Conservation (phyloP, 2,113 vertebrate species). For the Microtus montanus region DNA sequence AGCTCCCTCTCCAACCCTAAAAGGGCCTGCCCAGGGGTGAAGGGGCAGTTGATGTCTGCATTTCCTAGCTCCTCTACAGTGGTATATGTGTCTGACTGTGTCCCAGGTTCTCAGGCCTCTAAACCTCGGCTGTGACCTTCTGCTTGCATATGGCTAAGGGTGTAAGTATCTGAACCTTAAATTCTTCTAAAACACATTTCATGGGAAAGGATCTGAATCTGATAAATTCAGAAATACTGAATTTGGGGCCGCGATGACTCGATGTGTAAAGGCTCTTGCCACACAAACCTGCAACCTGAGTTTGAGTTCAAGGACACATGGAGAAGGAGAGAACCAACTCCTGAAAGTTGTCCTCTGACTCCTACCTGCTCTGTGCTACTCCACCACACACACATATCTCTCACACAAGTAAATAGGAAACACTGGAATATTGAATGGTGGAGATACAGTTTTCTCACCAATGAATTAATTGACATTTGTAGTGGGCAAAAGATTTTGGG, state of each 20-base stretch:
- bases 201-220: constrained; percentile 9
- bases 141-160: background rate
- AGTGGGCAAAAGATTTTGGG: background rate
- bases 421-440: background rate
- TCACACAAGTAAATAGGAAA: background rate
- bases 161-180: background rate
- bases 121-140: background rate
- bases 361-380: background rate
- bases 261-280: background rate
- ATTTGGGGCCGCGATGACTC: background rate
- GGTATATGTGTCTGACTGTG: background rate
- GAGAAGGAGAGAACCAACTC: background rate
- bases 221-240: background rate
- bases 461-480: background rate
- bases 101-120: background rate
- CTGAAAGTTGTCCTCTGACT: background rate
- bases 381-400: background rate
- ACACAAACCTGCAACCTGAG: too few relatives aligned
- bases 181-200: constrained; percentile 17
- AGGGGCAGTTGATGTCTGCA: background rate
- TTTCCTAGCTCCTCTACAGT: background rate
- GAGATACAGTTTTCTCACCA: background rate
- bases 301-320: background rate
- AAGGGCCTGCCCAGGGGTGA: background rate
- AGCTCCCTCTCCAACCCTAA: background rate